Percentiles rank a stretch among this genome's conserved stretches.
These are phyloP conservation scores for Callospermophilus lateralis DNA, from an alignment of 2,113 vertebrate species.

Conservation along the genomic window DNA sequence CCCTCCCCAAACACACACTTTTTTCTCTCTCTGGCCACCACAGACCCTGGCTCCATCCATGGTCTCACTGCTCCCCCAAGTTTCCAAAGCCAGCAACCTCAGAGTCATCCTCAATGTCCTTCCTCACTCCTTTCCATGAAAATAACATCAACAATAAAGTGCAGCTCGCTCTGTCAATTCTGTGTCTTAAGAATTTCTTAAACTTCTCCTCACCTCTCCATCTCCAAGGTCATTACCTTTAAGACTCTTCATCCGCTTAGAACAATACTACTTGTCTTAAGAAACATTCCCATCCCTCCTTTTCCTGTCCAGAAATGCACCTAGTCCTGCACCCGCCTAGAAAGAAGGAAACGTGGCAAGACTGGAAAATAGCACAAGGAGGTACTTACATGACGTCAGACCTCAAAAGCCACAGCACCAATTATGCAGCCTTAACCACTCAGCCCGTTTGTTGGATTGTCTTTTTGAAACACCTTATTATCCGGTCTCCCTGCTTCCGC, in stretches of 20 bases:
- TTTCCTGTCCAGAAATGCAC: not conserved
- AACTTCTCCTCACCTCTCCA: not conserved
- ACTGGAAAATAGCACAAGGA: not conserved
- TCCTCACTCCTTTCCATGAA: not conserved
- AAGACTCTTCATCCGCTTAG: not conserved
- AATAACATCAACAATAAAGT: not conserved
- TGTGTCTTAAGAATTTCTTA: not conserved
- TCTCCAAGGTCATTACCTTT: not conserved
- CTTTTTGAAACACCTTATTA: not conserved
- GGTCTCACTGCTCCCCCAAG: not conserved
- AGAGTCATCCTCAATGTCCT: not conserved
- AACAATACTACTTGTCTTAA: not conserved
- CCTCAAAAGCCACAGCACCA: not conserved
- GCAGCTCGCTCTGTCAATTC: not conserved
- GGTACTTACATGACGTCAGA: not conserved
- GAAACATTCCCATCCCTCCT: not conserved
- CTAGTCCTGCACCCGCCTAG: not conserved
- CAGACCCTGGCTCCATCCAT: fast-evolving
- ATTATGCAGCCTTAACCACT: not conserved
- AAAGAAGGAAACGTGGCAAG: not conserved
- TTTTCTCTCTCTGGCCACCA: not conserved
- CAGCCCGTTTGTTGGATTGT: not conserved
- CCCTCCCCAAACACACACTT: not conserved
- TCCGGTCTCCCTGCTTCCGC: not conserved
- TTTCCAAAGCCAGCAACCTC: slow-evolving; percentile 8